Evolutionary conservation across 2,888 invertebrate species (phyloP), one percentile per base, ranked within the genome.

Genomic region (Synanthedon tipuliformis): DNA sequence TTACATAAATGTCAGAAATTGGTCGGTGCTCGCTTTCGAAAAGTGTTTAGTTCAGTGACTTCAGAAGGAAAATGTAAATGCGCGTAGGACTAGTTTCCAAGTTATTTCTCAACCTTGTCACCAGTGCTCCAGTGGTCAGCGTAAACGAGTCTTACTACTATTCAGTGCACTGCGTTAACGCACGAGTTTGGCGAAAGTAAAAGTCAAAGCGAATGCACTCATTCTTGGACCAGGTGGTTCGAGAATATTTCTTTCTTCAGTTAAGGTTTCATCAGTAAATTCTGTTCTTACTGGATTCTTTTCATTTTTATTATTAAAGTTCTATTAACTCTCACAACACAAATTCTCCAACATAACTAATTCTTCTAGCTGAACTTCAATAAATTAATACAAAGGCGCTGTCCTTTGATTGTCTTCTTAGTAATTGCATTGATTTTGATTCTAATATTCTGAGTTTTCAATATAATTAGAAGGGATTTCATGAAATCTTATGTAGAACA

Each of bases 31-130:
- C 45, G 45, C 45, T 45, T 45, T 45, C 45, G 45, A 45, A 45
- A 45, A 45, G 34, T 12, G 45, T 49, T 49, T 49, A 45, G 45
- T 49, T 49, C 49, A 12, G 12, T 18, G 18, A 23, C 49, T 16
- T 49, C 23, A 23, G 49, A 18, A 16, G 1, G 49, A 49, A 16
- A 49, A 49, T 23, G 16, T 59, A 59, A 53, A 51, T 62, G 63
- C 73, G 71, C 68, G 71, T 73, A 71, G 67, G 61, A 75, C 73
- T 65, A 68, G 77, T 56, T 61, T 58, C 54, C 54, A 41, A 61
- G 64, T 71, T 76, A 71, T 86, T 82, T 79, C 83, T 70, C 86
- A 87, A 87, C 86, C 86, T 86, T 86, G 85, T 75, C 78, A 80
- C 77, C 73, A 67, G 73, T 84, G 78, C 59, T 77, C 83, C 71